Evolutionary conservation across 2,888 invertebrate species (phyloP), one percentile per base, ranked within the genome.

Genomic region (Atrina japonica): DNA sequence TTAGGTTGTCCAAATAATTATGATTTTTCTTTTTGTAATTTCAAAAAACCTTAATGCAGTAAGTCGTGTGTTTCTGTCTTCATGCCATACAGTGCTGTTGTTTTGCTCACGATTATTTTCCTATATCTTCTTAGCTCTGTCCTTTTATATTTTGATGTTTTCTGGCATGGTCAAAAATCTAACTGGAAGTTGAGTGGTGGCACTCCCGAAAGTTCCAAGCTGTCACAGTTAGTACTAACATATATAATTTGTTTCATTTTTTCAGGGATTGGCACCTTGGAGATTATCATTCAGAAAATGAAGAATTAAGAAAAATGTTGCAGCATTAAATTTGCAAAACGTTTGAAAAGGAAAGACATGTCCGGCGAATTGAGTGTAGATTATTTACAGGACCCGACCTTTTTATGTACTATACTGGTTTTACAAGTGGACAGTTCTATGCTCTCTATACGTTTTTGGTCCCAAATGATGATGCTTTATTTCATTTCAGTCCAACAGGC

Each of bases 291-390:
- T n/a, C n/a, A 47, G 47, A 47, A 16, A 47, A 47, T 21, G 21
- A 47, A 47, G 47, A 18, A 16, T n/a, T 47, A 47, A 47, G 3
- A 47, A 18, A 47, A 16, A 47, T 47, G n/a, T 47, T n/a, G 47
- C 47, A n/a, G 16, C n/a, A 5, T n/a, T 18, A 21, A 18, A 16
- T n/a, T 18, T 47, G 47, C n/a, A 47, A 47, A 35, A 35, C 6
- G 35, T 35, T 35, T 35, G 11, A 35, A 35, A 35, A 35, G 35
- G 35, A 35, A 35, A 35, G 35, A 35, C 35, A 35, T 7, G 5
- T 35, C 35, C 5, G 35, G 35, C 6, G 35, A 35, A 47, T 47
- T 47, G 5, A 18, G 18, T 47, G 16, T 47, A 47, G 47, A 47
- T 18, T n/a, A 47, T 47, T 18, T 47, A 47, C 47, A 18, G 6